Evolutionary conservation across 2,113 vertebrate genomes (phyloP), one percentile per base, ranked within the genome.

Genomic region (Melozone crissalis): DNA sequence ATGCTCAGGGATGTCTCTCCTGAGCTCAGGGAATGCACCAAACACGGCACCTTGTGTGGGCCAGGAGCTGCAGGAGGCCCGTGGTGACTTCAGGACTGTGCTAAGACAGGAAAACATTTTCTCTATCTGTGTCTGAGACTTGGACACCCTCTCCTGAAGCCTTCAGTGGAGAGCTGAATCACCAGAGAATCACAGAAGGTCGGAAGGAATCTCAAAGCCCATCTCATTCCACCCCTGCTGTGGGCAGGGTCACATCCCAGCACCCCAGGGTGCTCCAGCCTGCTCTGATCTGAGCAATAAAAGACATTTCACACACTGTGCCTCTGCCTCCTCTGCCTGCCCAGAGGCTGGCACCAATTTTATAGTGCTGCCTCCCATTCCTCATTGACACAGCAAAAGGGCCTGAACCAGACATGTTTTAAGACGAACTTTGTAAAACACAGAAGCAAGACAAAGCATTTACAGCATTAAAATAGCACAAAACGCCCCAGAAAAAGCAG

Each of bases 81-180:
- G 0, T 3, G 30, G 5, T 21, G 13, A 2, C 10, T 9, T 8
- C 46, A 71, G 37, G 33, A 19, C 2, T 0, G 0, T 1, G 0
- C 19, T 24, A 14, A 26, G 16, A 35, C 11, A 23, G 14, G 9
- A 23, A 31, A 7, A 22, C 16, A 8, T 35, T 44, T 44, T 9
- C 2, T 33, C 41, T 52, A 4, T 15, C 33, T 74, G 6, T 1
- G 0, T 11, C 28, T 24, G 35, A 18, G 30, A 5, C 52, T 33
- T 31, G 10, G 19, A n/a, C 37, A 68, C 6, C 22, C 43, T n/a
- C 19, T 49, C 2, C 18, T 9, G 13, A 54, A n/a, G 26, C 6
- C 44, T 39, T 17, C 75, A 43, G 5, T 4, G 2, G 31, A 68
- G 30, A 24, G 27, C 11, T 9, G 24, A 35, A 31, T 23, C 28